phyloP scores from a whole-genome alignment of 2,797 vertebrate species.

The Nannoperca australis region DNA sequence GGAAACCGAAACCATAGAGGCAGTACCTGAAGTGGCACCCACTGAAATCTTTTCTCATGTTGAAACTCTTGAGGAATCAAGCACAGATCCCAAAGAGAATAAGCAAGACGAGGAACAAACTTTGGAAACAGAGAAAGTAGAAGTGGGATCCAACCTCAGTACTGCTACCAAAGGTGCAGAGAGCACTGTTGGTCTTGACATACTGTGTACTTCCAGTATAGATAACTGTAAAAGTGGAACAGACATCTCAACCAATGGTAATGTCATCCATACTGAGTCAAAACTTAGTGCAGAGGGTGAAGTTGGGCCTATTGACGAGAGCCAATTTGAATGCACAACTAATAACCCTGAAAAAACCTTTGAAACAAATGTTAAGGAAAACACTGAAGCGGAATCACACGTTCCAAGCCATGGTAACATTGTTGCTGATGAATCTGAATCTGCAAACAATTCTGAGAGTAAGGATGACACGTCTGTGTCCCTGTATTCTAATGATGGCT shows the following conservation, averaged over 20 bases:
- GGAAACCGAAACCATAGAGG: constrained; percentile 10
- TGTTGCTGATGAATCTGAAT: constrained; percentile 11
- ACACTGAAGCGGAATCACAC: constrained; percentile 21
- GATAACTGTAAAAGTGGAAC: constrained; percentile 17
- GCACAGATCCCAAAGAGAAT: neutral
- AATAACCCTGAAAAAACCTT: neutral
- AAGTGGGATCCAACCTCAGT: neutral
- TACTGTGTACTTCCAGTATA: neutral
- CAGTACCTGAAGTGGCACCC: neutral
- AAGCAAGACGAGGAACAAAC: constrained; percentile 5
- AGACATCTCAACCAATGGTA: neutral
- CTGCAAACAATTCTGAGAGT: constrained; percentile 5
- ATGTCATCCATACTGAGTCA: constrained; percentile 2
- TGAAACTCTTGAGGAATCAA: neutral
- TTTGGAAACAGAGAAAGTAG: constrained; percentile 10
- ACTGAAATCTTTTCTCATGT: neutral
- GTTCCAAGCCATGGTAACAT: neutral
- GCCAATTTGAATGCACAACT: constrained; percentile 8
- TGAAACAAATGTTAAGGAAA: constrained; percentile 9
- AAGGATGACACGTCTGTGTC: neutral
- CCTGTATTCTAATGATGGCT: neutral
- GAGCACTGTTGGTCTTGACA: neutral
- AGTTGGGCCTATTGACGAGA: constrained; percentile 1
- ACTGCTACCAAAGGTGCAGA: neutral
- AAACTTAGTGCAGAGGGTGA: constrained; percentile 13